Evolutionary conservation across 2,113 vertebrate species (phyloP).

Genomic region (Pyxicephalus adspersus): DNA sequence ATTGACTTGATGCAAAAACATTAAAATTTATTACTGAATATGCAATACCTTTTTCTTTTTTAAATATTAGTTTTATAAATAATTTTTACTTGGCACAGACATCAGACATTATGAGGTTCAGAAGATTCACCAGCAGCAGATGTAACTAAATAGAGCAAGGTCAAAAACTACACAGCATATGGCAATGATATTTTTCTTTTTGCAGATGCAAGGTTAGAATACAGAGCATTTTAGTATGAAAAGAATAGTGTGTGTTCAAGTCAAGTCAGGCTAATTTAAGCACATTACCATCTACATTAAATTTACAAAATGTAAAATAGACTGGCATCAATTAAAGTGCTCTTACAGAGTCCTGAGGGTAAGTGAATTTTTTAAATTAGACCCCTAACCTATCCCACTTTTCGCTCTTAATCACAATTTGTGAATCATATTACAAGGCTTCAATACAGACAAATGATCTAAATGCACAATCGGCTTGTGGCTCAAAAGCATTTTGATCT

Average conservation of each 20-base stretch:
- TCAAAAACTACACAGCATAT: background rate
- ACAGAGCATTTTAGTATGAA: too few relatives aligned
- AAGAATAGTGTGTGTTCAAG: too few relatives aligned
- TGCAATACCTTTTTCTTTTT: background rate
- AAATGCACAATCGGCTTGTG: too few relatives aligned
- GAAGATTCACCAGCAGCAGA: background rate
- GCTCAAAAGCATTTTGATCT: too few relatives aligned
- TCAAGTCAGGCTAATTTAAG: background rate
- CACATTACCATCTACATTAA: background rate
- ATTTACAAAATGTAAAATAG: too few relatives aligned
- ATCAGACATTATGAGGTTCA: background rate
- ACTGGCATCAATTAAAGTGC: background rate
- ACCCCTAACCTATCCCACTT: too few relatives aligned
- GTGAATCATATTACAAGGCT: too few relatives aligned
- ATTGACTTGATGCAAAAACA: slow-evolving; percentile 26
- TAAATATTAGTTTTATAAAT: slow-evolving; percentile 28
- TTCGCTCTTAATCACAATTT: too few relatives aligned
- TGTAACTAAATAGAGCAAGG: background rate
- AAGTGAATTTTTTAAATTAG: too few relatives aligned
- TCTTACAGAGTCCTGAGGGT: background rate
- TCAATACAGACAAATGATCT: too few relatives aligned
- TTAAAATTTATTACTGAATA: slow-evolving; percentile 28
- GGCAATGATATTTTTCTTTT: too few relatives aligned
- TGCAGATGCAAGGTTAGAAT: too few relatives aligned
- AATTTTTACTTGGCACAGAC: slow-evolving; percentile 4